Percentiles rank a stretch among this genome's conserved stretches.
Conservation (phyloP, 2,113 vertebrate genomes). For the Myrmophylax atrothorax region DNA sequence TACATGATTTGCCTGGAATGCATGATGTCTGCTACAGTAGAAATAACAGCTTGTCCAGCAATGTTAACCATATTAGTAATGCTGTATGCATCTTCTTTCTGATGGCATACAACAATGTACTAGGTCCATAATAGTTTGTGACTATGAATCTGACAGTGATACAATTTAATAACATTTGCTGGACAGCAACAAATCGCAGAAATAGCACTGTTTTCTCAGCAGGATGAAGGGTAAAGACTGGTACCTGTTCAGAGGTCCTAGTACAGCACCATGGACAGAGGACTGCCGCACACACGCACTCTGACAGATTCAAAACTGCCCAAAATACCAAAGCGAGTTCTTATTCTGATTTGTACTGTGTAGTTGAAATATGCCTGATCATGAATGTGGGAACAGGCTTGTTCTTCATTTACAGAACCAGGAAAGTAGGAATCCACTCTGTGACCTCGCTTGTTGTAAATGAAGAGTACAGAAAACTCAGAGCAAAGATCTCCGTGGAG, state of each 20-base stretch:
- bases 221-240: fast-evolving
- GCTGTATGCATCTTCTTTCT: not conserved
- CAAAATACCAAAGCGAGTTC: not conserved
- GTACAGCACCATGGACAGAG: not conserved
- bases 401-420: not conserved
- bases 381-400: not conserved
- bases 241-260: fast-evolving
- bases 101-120: not conserved
- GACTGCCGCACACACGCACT: fast-evolving
- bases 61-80: not conserved
- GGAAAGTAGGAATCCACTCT: not conserved
- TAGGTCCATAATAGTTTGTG: not conserved
- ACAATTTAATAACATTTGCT: not conserved
- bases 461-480: not conserved
- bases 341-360: not conserved
- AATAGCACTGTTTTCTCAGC: not conserved
- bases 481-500: not conserved
- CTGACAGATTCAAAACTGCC: not conserved
- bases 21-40: not conserved
- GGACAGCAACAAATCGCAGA: not conserved
- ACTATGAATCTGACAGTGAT: not conserved
- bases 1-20: not conserved
- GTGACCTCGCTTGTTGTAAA: not conserved
- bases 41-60: not conserved
- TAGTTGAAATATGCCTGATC: not conserved